Conservation (phyloP, 2,113 vertebrate species). For the Pterocles orientalis region DNA sequence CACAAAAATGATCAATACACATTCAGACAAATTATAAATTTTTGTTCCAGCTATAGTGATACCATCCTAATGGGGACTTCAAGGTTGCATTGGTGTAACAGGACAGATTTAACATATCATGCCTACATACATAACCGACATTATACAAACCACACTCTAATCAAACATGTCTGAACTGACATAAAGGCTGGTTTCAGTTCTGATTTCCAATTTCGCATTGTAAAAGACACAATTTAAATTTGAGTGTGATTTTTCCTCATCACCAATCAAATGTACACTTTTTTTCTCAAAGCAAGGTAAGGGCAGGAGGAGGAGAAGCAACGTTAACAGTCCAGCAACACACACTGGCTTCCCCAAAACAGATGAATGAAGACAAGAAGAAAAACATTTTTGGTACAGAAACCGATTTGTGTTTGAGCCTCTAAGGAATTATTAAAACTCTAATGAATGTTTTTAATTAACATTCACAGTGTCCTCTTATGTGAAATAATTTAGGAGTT, state of each 20-base stretch:
- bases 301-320: not conserved
- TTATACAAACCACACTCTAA: not conserved
- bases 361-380: not conserved
- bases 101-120: not conserved
- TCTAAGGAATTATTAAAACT: slow-evolving; percentile 51
- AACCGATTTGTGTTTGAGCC: slow-evolving; percentile 34
- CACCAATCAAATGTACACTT: not conserved
- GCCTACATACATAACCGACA: not conserved
- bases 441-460: slow-evolving; percentile 64
- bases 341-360: not conserved
- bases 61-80: not conserved
- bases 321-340: not conserved
- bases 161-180: not conserved
- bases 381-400: slow-evolving; percentile 37
- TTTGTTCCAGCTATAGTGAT: not conserved
- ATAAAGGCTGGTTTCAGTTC: not conserved
- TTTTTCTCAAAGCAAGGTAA: not conserved
- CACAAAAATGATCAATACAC: not conserved
- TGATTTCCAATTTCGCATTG: not conserved
- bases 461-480: slow-evolving; percentile 35
- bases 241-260: not conserved
- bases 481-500: slow-evolving; percentile 29
- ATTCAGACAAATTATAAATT: not conserved
- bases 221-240: not conserved
- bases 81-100: not conserved